A percentile compares a stretch with the other conserved stretches of the same genome.
Evolutionary conservation across 2,888 invertebrate species (phyloP).

Genomic region (Orchesella flavescens): DNA sequence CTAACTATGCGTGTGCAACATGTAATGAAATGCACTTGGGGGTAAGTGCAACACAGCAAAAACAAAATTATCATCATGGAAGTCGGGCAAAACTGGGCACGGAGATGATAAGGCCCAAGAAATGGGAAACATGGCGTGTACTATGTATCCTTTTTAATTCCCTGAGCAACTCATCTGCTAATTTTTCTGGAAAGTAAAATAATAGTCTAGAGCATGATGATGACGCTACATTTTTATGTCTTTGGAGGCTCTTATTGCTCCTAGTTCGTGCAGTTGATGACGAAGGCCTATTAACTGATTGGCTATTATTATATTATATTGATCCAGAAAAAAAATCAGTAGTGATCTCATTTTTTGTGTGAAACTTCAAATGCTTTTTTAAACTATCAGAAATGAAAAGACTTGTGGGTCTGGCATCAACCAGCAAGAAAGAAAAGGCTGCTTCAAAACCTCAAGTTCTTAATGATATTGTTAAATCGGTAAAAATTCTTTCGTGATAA

Average conservation of each 20-base stretch:
- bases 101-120: background rate
- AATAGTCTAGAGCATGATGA: background rate
- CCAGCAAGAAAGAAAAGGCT: constrained; percentile 5
- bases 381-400: constrained; percentile 56
- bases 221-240: too few species aligned
- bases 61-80: too few species aligned
- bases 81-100: background rate
- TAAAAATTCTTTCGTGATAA: background rate
- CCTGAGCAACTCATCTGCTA: constrained; percentile 45
- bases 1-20: too few species aligned
- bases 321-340: background rate
- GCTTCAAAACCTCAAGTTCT: constrained; percentile 6
- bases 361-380: background rate
- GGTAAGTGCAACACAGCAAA: too few species aligned
- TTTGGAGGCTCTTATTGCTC: too few species aligned
- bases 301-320: too few species aligned
- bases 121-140: background rate
- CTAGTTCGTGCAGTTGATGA: too few species aligned
- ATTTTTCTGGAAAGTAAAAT: constrained; percentile 24
- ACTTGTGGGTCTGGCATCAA: constrained; percentile 57
- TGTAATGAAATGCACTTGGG: too few species aligned
- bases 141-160: background rate
- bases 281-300: too few species aligned
- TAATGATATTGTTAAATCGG: constrained; percentile 52
- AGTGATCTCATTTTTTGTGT: background rate